Conservation (phyloP, 2,797 vertebrate species). For the Helicolenus hilgendorfi region DNA sequence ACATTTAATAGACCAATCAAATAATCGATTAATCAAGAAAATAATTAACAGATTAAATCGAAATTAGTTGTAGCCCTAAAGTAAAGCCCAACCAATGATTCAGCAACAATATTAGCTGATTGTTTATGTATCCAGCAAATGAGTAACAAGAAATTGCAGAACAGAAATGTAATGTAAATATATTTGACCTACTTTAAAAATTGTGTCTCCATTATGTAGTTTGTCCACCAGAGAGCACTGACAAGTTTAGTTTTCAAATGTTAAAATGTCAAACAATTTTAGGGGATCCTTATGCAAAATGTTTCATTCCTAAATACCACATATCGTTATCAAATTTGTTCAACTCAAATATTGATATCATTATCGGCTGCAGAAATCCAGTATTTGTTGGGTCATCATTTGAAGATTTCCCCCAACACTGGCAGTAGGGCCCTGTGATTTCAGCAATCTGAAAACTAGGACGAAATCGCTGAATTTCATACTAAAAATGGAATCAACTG, state of each 20-base stretch:
- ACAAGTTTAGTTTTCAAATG: background rate
- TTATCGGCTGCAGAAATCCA: background rate
- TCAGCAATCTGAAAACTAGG: background rate
- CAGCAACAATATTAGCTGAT: background rate
- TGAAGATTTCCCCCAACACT: background rate
- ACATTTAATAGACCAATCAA: too few species aligned
- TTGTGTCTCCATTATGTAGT: background rate
- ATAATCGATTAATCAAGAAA: too few species aligned
- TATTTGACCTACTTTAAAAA: background rate
- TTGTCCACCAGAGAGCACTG: background rate
- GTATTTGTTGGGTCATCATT: background rate
- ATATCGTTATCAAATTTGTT: background rate
- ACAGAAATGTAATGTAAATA: background rate
- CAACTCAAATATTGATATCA: background rate
- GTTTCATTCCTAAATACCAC: background rate
- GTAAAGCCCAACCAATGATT: background rate
- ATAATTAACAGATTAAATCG: too few species aligned
- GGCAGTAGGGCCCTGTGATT: background rate
- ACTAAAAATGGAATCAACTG: background rate
- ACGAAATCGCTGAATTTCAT: background rate
- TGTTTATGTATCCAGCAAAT: background rate
- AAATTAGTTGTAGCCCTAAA: background rate
- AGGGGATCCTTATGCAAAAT: background rate
- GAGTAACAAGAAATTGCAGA: background rate
- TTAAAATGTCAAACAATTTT: background rate